Base-by-base conservation (phyloP, 2,113 vertebrate genomes). In the Siphamia tubifer region DNA sequence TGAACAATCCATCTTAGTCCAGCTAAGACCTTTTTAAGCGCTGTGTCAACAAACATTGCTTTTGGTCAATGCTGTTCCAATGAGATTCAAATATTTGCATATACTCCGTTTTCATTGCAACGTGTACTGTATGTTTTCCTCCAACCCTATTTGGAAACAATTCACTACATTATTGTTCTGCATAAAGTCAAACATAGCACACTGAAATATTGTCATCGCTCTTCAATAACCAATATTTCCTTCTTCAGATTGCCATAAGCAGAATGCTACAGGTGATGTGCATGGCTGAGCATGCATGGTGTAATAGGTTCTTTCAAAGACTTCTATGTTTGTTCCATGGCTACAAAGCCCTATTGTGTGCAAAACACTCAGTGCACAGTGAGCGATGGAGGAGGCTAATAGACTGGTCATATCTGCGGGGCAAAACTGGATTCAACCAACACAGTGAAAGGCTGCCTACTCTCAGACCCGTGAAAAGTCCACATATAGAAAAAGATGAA, bases 291-390 rank as follows among this genome's bases (percentile, higher is more conserved):
- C 49, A 36, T 68, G 17, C 17, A 78, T 64, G 44, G 1, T 2
- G 24, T 67, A 62, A 80, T 24, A 56, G 65, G 13, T 51, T 57
- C 40, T 77, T 77, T 83, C 74, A 81, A 1, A 43, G 48, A 66
- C 63, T 15, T 58, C 27, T 36, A 24, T 53, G 58, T 77, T 88
- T 62, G 54, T 73, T 61, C 45, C 16, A 2, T 60, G 54, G 27
- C 42, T 8, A 71, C 68, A 83, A 57, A 84, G 61, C 67, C 20
- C 8, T 55, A 47, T 64, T 81, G 52, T 81, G 31, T 61, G 19
- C 58, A 28, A 0, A 53, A 40, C 7, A 16, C 55, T 71, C 8
- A 1, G 28, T 27, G 58, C 68, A 36, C 51, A 39, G 48, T 11
- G 8, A 30, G 21, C 8, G 55, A 28, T 13, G 54, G 57, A 51